These are phyloP conservation scores for Hyposmocoma kahamanoa DNA, from an alignment of 1,140 invertebrate genomes.

Conservation along the genomic window DNA sequence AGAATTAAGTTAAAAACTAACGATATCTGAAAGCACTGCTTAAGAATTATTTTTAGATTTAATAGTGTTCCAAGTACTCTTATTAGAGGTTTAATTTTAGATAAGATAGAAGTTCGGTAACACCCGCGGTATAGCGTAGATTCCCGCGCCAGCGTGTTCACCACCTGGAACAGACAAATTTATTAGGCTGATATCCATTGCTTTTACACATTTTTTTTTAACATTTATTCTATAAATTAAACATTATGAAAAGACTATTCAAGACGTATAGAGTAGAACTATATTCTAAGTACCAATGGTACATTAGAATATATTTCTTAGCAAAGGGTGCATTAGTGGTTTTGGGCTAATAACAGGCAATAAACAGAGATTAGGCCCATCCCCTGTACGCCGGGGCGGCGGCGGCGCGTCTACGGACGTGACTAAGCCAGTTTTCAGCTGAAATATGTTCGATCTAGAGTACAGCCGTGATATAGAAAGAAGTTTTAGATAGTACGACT, in stretches of 20 bases:
- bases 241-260: too few relatives aligned
- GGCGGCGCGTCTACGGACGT: conserved; percentile 13
- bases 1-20: conserved; percentile 11
- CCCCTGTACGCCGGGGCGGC: conserved; percentile 13
- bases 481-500: too few relatives aligned
- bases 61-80: conserved; percentile 7
- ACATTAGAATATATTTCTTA: too few relatives aligned
- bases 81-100: conserved; percentile 12
- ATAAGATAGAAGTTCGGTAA: neutral
- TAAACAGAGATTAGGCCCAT: neutral
- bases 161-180: neutral
- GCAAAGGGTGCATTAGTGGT: neutral
- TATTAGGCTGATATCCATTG: neutral
- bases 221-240: too few relatives aligned
- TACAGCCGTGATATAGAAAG: too few relatives aligned
- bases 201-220: too few relatives aligned
- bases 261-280: too few relatives aligned
- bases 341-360: neutral
- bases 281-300: too few relatives aligned
- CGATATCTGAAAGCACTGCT: conserved; percentile 14
- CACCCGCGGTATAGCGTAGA: neutral
- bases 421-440: conserved; percentile 21
- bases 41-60: conserved; percentile 8
- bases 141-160: too few relatives aligned
- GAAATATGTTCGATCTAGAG: conserved; percentile 24